These are phyloP conservation scores for Darevskia mixta DNA, from an alignment of 2,797 vertebrate genomes.

Conservation along the genomic window DNA sequence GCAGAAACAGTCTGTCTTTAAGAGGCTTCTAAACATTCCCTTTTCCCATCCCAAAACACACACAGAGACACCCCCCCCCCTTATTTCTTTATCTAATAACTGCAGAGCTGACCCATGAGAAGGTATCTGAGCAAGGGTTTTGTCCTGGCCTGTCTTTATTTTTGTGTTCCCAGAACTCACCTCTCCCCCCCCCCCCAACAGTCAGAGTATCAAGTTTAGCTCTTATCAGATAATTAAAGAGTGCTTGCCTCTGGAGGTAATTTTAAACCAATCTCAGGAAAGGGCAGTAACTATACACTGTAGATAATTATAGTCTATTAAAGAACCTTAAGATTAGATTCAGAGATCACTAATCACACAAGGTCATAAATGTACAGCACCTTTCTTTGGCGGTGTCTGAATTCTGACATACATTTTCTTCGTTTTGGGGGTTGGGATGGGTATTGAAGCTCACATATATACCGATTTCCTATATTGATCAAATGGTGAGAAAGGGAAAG, in stretches of 20 bases:
- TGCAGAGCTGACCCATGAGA: conserved; percentile 56
- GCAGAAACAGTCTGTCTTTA: conserved; percentile 43
- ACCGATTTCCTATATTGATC: neutral
- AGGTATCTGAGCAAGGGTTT: conserved; percentile 42
- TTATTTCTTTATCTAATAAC: conserved; percentile 61
- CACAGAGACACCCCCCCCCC: conserved; percentile 6
- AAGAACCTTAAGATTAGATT: conserved; percentile 78
- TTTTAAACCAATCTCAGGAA: conserved; percentile 77
- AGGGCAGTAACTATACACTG: conserved; percentile 75
- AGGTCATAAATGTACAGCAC: conserved; percentile 73
- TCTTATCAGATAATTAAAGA: conserved; percentile 81
- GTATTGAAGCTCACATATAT: neutral
- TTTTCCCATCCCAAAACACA: conserved; percentile 30
- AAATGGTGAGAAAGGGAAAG: neutral
- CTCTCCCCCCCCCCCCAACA: neutral
- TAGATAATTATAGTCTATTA: conserved; percentile 78
- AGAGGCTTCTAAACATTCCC: conserved; percentile 40
- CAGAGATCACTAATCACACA: conserved; percentile 77
- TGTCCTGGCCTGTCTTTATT: conserved; percentile 72
- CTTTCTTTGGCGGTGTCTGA: conserved; percentile 55
- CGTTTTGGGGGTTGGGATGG: neutral
- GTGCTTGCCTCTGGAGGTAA: conserved; percentile 74
- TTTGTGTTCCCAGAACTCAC: conserved; percentile 65
- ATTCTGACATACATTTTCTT: conserved; percentile 64
- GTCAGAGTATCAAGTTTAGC: conserved; percentile 73